These are phyloP conservation scores for Anthophora plumipes DNA, from an alignment of 2,888 invertebrate genomes.

Conservation along the genomic window DNA sequence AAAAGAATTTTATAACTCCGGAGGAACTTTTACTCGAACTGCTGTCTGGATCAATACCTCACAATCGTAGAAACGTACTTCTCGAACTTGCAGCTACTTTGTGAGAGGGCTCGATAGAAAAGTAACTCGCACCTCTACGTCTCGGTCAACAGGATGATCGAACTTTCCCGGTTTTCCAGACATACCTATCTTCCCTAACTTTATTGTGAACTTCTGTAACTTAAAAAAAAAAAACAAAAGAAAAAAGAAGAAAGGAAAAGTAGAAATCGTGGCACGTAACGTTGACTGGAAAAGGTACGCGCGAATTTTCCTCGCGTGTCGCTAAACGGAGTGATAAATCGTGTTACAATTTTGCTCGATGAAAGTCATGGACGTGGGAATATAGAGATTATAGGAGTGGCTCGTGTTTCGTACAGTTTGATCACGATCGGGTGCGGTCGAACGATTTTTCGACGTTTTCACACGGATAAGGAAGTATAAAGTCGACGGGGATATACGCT, in stretches of 20 bases:
- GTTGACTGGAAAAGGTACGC: no score
- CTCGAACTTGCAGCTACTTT: conserved; percentile 18
- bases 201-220: not conserved
- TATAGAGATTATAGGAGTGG: not conserved
- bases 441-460: conserved; percentile 5
- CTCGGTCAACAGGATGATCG: conserved; percentile 2
- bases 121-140: not conserved
- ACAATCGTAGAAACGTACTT: conserved; percentile 23
- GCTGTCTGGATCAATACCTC: conserved; percentile 42
- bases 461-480: conserved; percentile 29
- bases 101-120: not conserved
- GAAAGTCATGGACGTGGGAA: not conserved
- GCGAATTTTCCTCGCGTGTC: not conserved
- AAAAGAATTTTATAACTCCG: conserved; percentile 31
- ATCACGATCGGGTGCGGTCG: conserved; percentile 1
- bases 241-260: no score
- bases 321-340: conserved; percentile 9
- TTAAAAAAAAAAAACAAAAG: not conserved
- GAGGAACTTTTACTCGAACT: conserved; percentile 30
- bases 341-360: not conserved
- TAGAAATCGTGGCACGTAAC: not conserved
- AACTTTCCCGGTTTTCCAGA: not conserved
- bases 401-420: not conserved
- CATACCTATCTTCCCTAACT: not conserved
- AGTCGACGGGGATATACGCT: conserved; percentile 43